Percentiles rank a stretch among this genome's conserved stretches.
Conservation (phyloP, 1,140 invertebrate genomes). For the Leptopilina boulardi region DNA sequence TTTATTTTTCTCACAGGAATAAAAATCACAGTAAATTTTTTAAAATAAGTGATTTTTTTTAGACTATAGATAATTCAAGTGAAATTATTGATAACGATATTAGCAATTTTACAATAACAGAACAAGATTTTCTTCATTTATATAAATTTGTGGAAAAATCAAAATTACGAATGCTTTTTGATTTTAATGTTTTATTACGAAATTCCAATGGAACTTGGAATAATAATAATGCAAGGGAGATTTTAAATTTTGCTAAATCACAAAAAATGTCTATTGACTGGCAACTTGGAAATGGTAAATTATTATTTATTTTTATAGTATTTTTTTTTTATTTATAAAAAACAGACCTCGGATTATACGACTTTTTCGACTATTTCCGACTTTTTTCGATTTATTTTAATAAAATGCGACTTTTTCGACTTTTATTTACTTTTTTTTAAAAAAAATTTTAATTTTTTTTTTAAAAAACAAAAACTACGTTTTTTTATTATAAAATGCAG, state of each 20-base stretch:
- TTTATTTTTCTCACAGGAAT: not conserved
- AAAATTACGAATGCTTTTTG: slow-evolving; percentile 80
- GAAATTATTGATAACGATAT: slow-evolving; percentile 61
- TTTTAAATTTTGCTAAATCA: slow-evolving; percentile 79
- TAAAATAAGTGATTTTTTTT: slow-evolving; percentile 34
- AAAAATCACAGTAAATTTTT: not conserved
- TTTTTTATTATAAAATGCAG: too few relatives aligned
- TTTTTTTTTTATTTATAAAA: too few relatives aligned
- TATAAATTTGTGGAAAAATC: slow-evolving; percentile 78
- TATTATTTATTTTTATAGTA: not conserved
- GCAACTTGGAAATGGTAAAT: slow-evolving; percentile 85
- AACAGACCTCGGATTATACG: too few relatives aligned
- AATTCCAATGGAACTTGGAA: slow-evolving; percentile 79
- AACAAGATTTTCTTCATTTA: slow-evolving; percentile 69
- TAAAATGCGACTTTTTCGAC: too few relatives aligned
- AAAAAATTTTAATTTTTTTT: too few relatives aligned
- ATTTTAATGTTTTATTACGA: slow-evolving; percentile 82
- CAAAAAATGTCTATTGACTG: slow-evolving; percentile 78
- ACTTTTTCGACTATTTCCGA: too few relatives aligned
- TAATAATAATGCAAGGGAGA: slow-evolving; percentile 79
- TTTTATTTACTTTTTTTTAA: too few relatives aligned
- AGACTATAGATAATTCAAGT: slow-evolving; percentile 40
- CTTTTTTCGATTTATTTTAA: too few relatives aligned
- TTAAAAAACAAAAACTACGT: too few relatives aligned
- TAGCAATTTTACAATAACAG: slow-evolving; percentile 68